Percentiles rank a stretch among this genome's conserved stretches.
Conservation (phyloP, 2,113 vertebrate species). For the Oncorhynchus nerka region DNA sequence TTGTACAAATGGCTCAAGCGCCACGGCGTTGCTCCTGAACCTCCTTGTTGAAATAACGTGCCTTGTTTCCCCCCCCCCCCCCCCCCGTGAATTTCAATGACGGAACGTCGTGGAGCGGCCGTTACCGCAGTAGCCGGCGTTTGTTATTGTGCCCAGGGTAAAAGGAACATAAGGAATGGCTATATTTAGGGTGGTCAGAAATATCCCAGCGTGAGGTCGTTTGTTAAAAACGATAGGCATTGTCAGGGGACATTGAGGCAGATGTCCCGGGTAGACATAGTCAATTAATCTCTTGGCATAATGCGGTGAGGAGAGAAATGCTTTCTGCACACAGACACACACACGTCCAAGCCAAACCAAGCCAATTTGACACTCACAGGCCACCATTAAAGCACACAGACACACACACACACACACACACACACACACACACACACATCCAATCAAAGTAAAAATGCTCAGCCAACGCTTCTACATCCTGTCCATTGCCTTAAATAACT, state of each 20-base stretch:
- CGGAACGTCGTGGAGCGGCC: background rate
- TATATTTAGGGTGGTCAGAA: constrained; percentile 49
- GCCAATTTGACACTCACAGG: constrained; percentile 10
- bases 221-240: constrained; percentile 43
- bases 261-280: constrained; percentile 29
- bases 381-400: background rate
- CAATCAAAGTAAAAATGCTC: background rate
- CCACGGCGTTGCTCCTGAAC: constrained; percentile 39
- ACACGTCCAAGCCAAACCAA: background rate
- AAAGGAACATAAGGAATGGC: constrained; percentile 44
- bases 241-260: constrained; percentile 17
- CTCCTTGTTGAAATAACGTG: constrained; percentile 60
- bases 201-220: constrained; percentile 38
- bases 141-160: constrained; percentile 21
- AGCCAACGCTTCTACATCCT: background rate
- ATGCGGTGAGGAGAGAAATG: constrained; percentile 3
- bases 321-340: background rate
- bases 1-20: constrained; percentile 64
- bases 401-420: no score
- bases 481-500: background rate
- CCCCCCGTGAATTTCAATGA: constrained; percentile 68
- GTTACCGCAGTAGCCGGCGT: background rate
- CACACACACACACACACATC: no score
- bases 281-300: constrained; percentile 33
- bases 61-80: constrained; percentile 46